These are phyloP conservation scores for Athrips mouffetella DNA, from an alignment of 2,888 invertebrate species.

Conservation along the genomic window DNA sequence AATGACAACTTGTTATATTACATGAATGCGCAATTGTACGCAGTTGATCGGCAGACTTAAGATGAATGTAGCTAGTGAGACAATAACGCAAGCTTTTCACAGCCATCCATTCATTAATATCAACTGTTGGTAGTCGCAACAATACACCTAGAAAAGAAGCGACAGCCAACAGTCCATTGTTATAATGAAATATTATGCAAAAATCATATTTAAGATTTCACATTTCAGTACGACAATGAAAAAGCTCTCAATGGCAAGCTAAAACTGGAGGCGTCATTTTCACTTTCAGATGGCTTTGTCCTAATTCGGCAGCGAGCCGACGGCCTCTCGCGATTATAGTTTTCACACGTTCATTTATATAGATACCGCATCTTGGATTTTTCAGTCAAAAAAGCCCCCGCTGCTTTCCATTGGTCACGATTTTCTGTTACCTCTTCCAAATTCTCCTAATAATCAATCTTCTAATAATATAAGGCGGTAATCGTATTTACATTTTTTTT, in stretches of 20 bases:
- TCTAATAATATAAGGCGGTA: too few species aligned
- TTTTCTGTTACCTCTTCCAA: too few species aligned
- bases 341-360: background rate
- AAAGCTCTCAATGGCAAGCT: conserved; percentile 11
- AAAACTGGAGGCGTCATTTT: conserved; percentile 18
- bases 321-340: background rate
- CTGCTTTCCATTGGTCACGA: too few species aligned
- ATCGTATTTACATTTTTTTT: too few species aligned
- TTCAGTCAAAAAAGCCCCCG: too few species aligned
- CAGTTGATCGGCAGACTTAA: background rate
- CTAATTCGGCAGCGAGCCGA: conserved; percentile 14
- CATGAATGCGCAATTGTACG: background rate
- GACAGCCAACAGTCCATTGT: background rate
- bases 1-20: background rate
- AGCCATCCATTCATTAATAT: background rate
- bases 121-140: background rate
- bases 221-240: background rate
- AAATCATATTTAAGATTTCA: background rate
- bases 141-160: background rate
- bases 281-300: conserved; percentile 20
- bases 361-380: too few species aligned
- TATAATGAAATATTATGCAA: background rate
- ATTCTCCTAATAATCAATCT: too few species aligned
- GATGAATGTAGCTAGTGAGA: conserved; percentile 1
- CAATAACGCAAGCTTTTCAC: background rate